phyloP scores from a whole-genome alignment of 2,888 invertebrate species.

The Drosophila atroscutellata region DNA sequence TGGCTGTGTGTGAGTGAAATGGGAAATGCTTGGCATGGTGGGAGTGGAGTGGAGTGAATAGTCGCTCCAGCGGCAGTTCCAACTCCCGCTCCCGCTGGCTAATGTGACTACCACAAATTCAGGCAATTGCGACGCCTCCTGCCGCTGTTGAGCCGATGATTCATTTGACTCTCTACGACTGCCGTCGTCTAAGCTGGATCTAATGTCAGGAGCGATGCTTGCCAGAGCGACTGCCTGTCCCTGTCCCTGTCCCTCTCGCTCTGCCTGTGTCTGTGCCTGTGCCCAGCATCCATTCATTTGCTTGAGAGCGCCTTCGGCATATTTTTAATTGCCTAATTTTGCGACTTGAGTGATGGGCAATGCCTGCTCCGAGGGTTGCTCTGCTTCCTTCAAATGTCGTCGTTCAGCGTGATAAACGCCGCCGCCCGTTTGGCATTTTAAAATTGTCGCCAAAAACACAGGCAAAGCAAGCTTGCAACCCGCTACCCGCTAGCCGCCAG shows the following conservation, averaged over 20 bases:
- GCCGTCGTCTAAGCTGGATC: slow-evolving; percentile 54
- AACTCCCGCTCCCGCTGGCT: slow-evolving; percentile 27
- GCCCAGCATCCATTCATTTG: slow-evolving; percentile 66
- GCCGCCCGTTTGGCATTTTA: slow-evolving; percentile 78
- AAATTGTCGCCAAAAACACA: slow-evolving; percentile 79
- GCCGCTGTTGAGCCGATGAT: slow-evolving; percentile 70
- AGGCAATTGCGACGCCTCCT: slow-evolving; percentile 60
- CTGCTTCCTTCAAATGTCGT: slow-evolving; percentile 62
- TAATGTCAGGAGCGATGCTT: slow-evolving; percentile 47
- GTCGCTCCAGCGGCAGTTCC: slow-evolving; percentile 6
- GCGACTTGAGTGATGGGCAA: slow-evolving; percentile 83
- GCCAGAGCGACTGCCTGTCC: slow-evolving; percentile 8
- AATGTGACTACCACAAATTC: slow-evolving; percentile 60
- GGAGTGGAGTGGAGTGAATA: not conserved
- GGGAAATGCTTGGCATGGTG: not conserved
- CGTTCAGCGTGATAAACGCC: slow-evolving; percentile 81
- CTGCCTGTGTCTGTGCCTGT: not conserved
- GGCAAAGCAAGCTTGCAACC: slow-evolving; percentile 37
- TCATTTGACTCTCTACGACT: slow-evolving; percentile 58
- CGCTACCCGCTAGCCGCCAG: not conserved
- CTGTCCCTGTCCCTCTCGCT: not conserved
- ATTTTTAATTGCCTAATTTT: slow-evolving; percentile 85
- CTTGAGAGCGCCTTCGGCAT: slow-evolving; percentile 82
- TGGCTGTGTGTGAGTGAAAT: not conserved
- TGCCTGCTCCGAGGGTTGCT: slow-evolving; percentile 66